Evolutionary conservation across 2,797 vertebrate genomes (phyloP).

Genomic region (Sebastes paucispinis): DNA sequence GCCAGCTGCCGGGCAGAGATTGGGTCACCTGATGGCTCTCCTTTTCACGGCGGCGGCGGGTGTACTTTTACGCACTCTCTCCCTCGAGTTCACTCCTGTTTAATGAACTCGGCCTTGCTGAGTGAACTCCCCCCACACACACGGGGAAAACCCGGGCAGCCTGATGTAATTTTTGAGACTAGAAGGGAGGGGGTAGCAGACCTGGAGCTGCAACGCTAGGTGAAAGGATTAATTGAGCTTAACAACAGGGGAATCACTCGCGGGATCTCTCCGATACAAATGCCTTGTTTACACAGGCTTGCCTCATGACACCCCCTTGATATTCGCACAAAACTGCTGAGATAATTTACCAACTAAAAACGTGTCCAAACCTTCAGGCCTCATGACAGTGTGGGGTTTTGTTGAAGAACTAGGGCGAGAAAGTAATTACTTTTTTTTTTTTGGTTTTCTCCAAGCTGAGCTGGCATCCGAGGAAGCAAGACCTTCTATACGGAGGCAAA

Average conservation of each 20-base stretch:
- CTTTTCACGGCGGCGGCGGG: constrained; percentile 23
- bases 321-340: constrained; percentile 50
- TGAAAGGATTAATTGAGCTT: constrained; percentile 75
- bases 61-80: constrained; percentile 31
- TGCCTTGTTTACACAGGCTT: constrained; percentile 63
- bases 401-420: constrained; percentile 36
- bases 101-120: constrained; percentile 57
- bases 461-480: background rate
- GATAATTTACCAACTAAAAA: constrained; percentile 55
- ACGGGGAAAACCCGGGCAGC: constrained; percentile 7
- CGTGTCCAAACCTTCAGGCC: constrained; percentile 31
- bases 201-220: constrained; percentile 46
- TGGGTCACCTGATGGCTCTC: constrained; percentile 70
- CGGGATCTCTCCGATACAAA: constrained; percentile 53
- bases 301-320: constrained; percentile 54
- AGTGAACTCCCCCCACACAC: background rate
- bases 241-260: constrained; percentile 64
- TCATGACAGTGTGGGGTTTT: constrained; percentile 6
- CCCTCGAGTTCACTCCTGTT: constrained; percentile 45
- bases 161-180: constrained; percentile 43
- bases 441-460: constrained; percentile 3
- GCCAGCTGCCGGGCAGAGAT: constrained; percentile 76
- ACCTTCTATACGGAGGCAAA: background rate
- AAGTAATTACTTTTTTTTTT: constrained; percentile 48
- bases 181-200: constrained; percentile 5